Percentiles rank a stretch among this genome's conserved stretches.
These are phyloP conservation scores for Corythornis cristatus DNA, from an alignment of 2,113 vertebrate species.

Conservation along the genomic window DNA sequence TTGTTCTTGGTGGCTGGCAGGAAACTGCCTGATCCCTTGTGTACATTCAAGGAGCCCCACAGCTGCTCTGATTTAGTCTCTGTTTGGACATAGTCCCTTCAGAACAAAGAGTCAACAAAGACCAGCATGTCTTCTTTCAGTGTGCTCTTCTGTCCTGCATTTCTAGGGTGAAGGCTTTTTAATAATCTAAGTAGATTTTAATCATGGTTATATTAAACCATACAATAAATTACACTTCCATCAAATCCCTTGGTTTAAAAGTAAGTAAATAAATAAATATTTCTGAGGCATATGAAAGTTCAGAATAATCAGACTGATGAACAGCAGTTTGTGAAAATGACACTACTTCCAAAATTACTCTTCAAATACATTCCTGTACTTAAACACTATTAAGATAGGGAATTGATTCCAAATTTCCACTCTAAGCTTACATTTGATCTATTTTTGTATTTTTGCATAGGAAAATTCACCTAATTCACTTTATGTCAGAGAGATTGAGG, in stretches of 20 bases:
- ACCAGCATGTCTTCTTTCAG: background rate
- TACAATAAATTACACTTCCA: background rate
- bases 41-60: background rate
- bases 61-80: background rate
- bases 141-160: background rate
- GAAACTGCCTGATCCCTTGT: background rate
- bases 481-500: background rate
- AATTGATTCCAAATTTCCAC: constrained; percentile 24
- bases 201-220: background rate
- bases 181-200: background rate
- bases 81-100: background rate
- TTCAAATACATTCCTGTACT: constrained; percentile 7
- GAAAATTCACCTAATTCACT: constrained; percentile 28
- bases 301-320: constrained; percentile 37
- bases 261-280: background rate
- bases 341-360: constrained; percentile 23
- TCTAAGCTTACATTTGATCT: constrained; percentile 21
- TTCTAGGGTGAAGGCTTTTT: background rate
- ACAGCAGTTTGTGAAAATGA: background rate
- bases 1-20: background rate
- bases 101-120: background rate
- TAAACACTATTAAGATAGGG: constrained; percentile 17
- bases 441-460: constrained; percentile 39
- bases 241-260: background rate
- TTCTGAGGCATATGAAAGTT: background rate